Base-by-base conservation (phyloP, 2,113 vertebrate species). In the Oreochromis aureus region DNA sequence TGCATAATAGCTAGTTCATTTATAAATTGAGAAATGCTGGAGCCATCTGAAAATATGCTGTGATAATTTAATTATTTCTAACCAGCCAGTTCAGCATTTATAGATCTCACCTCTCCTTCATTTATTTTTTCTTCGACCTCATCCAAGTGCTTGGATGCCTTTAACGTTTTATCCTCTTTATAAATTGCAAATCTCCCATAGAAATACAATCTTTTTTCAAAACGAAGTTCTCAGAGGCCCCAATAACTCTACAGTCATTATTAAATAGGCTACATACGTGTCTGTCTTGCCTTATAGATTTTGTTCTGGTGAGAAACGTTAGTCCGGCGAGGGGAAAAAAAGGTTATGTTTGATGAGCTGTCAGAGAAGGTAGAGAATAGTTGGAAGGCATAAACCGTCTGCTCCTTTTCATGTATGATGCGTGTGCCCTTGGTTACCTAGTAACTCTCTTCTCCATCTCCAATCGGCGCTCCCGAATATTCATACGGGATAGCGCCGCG, bases 341-440 rank as follows among this genome's bases (percentile, higher is more conserved):
- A 55, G 13, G 16, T 78, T 69, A 18, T 86, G 89, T 87, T 56
- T 86, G 76, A 84, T 71, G 89, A 88, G 81, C 80, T 79, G 89
- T 91, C 91, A 89, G 41, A 82, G 46, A 73, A 89, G 80, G 39
- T 63, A 80, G 76, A 41, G 79, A 58, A n/a, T n/a, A 87, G 81
- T 91, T 88, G 85, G 59, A 59, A 88, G 87, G 83, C 88, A 90
- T 83, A 87, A 83, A 92, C 87, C 88, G 87, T 59, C 30, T 46
- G n/a, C 92, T 90, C 78, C 84, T 91, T 86, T 82, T 86, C 92
- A 86, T 91, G 93, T 93, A 51, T 89, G 91, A 95, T 92, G 94
- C 89, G 91, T 92, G 95, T 94, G 94, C 96, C 94, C 94, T 95
- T 93, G 96, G 96, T 97, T 96, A 95, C 96, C 95, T 96, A 96